Evolutionary conservation across 2,797 vertebrate genomes (phyloP), one percentile per base, ranked within the genome.

Genomic region (Cossypha polioptera): DNA sequence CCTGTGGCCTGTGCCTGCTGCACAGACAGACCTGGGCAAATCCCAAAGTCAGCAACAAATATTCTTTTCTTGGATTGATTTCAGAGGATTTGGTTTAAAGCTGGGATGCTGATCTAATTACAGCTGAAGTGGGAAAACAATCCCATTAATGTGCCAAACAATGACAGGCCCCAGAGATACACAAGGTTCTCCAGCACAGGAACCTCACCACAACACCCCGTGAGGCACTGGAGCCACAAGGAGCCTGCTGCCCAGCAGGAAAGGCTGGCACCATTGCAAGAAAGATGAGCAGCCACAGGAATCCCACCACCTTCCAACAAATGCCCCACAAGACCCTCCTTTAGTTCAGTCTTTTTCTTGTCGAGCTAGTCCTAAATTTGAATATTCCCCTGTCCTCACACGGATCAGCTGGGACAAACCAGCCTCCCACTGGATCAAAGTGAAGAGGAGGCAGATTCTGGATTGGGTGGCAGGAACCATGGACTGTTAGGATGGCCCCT

Each of bases 141-240:
- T 17, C 16, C 22, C 10, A 7, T 12, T 47, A 54, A 73, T 1
- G 4, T 55, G 53, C 16, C 26, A 15, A 29, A 11, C 31, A 66
- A 6, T 11, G 45, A 18, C 26, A 79, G 50, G 55, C 5, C 40
- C 21, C n/a, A 28, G 21, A 35, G 14, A 47, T 22, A 50, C 12
- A 51, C 0, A 1, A 57, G n/a, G n/a, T 11, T 83, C 33, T 76
- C 25, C 55, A 43, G 43, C 13, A 54, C 4, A 57, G 12, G 40
- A 61, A 29, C 9, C 25, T 50, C 9, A 5, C 16, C 66, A 4
- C 29, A 47, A 22, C 29, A 54, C 7, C 54, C 25, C 26, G 6
- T 7, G 4, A 31, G 40, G 31, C 20, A 40, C 0, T 5, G 0
- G 25, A 24, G 47, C 24, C 42, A 57, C 7, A 2, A 26, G 6